Evolutionary conservation across 2,797 vertebrate genomes (phyloP), one percentile per base, ranked within the genome.

Genomic region (Hippopotamyrus pictus): DNA sequence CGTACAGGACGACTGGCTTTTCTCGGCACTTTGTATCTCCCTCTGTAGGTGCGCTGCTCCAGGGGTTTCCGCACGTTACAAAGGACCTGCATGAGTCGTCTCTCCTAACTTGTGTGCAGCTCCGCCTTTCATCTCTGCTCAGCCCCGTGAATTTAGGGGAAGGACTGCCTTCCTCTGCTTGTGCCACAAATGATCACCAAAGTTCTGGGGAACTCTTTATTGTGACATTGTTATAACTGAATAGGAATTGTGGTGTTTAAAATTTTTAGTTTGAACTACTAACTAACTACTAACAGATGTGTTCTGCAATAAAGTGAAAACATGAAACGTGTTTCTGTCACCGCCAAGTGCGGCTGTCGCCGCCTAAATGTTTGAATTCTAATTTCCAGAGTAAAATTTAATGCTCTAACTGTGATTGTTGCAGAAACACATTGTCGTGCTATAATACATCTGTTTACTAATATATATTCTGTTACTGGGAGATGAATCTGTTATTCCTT

Each of bases 81-180:
- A 29, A 3, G 22, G 19, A 33, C 29, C 65, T 22, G 9, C 48
- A 29, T 33, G 54, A 86, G 65, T 44, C 76, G n/a, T 57, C 57
- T 48, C 25, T 69, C 59, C 48, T 51, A 51, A 59, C 46, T 73
- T 25, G 50, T 25, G 48, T 89, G 84, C 62, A 44, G 62, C 62
- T 89, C 89, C 89, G 44, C 89, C 83, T 65, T 73, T 89, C 33
- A 14, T 33, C 51, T 86, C 41, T 65, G 83, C 86, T 59, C 25
- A 1, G 59, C 57, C 51, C 53, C 17, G 17, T 65, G 59, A n/a
- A 22, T 86, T 37, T 19, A 19, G 57, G 44, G 44, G 57, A 54
- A 25, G 50, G 84, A 57, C 84, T 12, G 50, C 84, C 50, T 53
- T 57, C 84, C 50, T 19, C 84, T 44, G 17, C 29, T 33, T 12